Conservation (phyloP, 2,888 invertebrate genomes). For the Stictocephala bisonia region DNA sequence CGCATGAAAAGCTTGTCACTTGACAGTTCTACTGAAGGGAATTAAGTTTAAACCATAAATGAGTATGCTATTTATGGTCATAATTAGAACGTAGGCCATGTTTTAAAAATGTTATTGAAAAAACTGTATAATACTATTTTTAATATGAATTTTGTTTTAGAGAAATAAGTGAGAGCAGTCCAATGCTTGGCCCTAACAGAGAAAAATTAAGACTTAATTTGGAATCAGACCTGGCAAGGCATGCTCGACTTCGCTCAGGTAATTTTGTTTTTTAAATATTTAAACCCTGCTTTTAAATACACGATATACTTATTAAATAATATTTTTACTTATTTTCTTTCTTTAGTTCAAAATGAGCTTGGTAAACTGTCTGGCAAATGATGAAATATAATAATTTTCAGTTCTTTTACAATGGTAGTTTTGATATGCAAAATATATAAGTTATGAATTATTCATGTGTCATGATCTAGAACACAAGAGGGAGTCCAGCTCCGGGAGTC, state of each 20-base stretch:
- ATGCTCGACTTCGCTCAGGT: conserved; percentile 63
- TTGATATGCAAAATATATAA: conserved; percentile 66
- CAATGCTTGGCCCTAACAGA: conserved; percentile 61
- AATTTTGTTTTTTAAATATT: neutral
- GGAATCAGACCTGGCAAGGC: conserved; percentile 67
- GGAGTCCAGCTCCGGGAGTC: conserved; percentile 68
- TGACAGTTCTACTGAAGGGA: no score
- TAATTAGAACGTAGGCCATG: no score
- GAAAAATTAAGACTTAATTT: conserved; percentile 71
- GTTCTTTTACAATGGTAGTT: conserved; percentile 80
- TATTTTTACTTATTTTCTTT: neutral
- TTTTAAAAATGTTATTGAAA: no score
- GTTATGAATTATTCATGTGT: conserved; percentile 65
- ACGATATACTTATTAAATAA: neutral
- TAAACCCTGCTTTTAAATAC: neutral
- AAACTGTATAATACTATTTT: no score
- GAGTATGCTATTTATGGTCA: no score
- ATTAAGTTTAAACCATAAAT: no score
- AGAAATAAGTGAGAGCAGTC: conserved; percentile 52
- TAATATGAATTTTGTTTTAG: conserved; percentile 30
- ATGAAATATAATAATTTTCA: no score
- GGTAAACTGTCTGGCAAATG: no score
- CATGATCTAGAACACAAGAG: conserved; percentile 19
- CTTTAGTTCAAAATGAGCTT: neutral
- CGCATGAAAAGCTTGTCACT: no score